These are phyloP conservation scores for Stegodyphus mimosarum DNA, from an alignment of 1,140 invertebrate genomes.

Conservation along the genomic window DNA sequence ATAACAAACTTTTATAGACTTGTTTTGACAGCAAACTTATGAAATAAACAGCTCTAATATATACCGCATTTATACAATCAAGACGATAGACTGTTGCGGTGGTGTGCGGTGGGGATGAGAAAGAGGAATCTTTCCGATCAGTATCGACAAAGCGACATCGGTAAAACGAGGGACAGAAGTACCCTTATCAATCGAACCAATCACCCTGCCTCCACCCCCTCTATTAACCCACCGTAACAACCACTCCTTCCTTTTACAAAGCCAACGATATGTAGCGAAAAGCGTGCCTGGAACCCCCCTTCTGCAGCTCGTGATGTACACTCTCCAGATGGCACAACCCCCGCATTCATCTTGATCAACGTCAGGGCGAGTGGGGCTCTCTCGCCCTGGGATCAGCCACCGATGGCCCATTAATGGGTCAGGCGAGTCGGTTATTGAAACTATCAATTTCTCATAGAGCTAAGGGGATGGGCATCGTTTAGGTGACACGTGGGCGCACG, in stretches of 20 bases:
- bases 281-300: conserved; percentile 12
- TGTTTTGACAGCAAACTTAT: too few relatives aligned
- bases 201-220: conserved; percentile 16
- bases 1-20: too few relatives aligned
- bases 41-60: too few relatives aligned
- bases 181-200: conserved; percentile 52
- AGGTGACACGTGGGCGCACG: conserved; percentile 40
- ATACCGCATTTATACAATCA: too few relatives aligned
- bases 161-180: conserved; percentile 45
- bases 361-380: conserved; percentile 30
- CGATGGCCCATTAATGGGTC: conserved; percentile 55
- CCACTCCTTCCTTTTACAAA: background rate
- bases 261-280: conserved; percentile 48
- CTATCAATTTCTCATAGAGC: conserved; percentile 54
- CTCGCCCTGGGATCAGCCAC: conserved; percentile 22
- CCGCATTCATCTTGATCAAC: conserved; percentile 54
- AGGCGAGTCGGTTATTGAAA: conserved; percentile 46
- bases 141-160: conserved; percentile 48
- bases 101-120: too few relatives aligned
- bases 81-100: too few relatives aligned
- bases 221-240: conserved; percentile 21
- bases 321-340: conserved; percentile 54
- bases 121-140: too few relatives aligned
- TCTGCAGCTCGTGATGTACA: background rate
- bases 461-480: conserved; percentile 9